These are phyloP conservation scores for Zaprionus gabonicus DNA, from an alignment of 1,140 invertebrate species.

Conservation along the genomic window DNA sequence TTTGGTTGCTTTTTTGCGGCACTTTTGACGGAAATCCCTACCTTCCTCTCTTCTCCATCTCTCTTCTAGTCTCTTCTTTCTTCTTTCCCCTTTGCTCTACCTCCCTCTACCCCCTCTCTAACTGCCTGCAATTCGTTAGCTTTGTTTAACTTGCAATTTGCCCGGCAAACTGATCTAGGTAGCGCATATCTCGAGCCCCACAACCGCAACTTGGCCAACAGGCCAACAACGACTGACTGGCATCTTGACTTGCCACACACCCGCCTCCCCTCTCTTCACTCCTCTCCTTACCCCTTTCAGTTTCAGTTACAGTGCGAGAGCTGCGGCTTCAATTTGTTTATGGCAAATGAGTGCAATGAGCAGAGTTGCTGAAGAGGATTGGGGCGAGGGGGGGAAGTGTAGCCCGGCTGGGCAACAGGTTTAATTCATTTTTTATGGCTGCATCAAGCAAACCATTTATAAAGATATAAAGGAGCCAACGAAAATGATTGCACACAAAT, in stretches of 20 bases:
- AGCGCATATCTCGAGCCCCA: constrained; percentile 33
- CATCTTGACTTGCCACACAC: constrained; percentile 62
- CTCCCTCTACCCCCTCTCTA: not conserved
- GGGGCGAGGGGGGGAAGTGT: not conserved
- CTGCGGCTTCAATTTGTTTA: constrained; percentile 40
- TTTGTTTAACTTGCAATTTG: constrained; percentile 82
- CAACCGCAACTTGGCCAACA: constrained; percentile 64
- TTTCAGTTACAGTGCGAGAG: constrained; percentile 7
- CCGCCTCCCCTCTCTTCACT: not conserved
- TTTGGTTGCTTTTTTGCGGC: constrained; percentile 54
- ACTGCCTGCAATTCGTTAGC: constrained; percentile 69
- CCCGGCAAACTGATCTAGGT: constrained; percentile 76
- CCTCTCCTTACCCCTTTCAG: not conserved
- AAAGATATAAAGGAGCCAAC: constrained; percentile 38
- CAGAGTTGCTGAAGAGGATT: not conserved
- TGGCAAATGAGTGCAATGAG: constrained; percentile 42
- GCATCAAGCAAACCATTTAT: constrained; percentile 52
- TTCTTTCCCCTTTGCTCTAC: not conserved
- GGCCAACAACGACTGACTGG: constrained; percentile 34
- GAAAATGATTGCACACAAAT: constrained; percentile 6
- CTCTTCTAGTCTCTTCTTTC: constrained; percentile 17
- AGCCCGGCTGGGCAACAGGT: constrained; percentile 63
- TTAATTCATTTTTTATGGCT: constrained; percentile 69
- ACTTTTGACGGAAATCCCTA: constrained; percentile 79
- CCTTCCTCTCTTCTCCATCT: not conserved